phyloP scores from a whole-genome alignment of 2,797 vertebrate species.

The Bucorvus abyssinicus region DNA sequence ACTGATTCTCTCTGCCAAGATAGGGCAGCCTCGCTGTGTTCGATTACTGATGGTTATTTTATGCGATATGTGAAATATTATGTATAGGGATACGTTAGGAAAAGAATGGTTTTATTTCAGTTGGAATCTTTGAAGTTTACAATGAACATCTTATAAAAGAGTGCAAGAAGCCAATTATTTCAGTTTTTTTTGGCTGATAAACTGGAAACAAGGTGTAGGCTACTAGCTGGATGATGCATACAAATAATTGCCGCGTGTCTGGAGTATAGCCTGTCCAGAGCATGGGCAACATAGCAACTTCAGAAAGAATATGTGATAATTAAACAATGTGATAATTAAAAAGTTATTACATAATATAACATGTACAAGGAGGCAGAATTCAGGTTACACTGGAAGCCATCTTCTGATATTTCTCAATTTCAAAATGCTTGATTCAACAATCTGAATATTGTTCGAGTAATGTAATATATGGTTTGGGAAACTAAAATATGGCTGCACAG shows the following conservation, averaged over 20 bases:
- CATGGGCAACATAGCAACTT: background rate
- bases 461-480: constrained; percentile 41
- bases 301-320: background rate
- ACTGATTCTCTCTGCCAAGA: background rate
- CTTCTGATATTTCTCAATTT: constrained; percentile 11
- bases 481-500: constrained; percentile 29
- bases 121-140: background rate
- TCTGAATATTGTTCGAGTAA: constrained; percentile 41
- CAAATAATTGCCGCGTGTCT: background rate
- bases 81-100: background rate
- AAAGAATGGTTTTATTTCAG: background rate
- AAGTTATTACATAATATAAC: background rate
- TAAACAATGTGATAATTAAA: background rate
- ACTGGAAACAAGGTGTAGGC: background rate
- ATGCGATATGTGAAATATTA: background rate
- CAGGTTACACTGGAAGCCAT: constrained; percentile 8
- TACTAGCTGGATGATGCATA: background rate
- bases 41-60: background rate
- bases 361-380: background rate
- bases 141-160: background rate
- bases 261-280: background rate
- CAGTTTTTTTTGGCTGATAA: background rate
- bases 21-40: background rate
- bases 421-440: constrained; percentile 37
- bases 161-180: background rate